Evolutionary conservation across 2,888 invertebrate genomes (phyloP).

Genomic region (Diarsia rubi): DNA sequence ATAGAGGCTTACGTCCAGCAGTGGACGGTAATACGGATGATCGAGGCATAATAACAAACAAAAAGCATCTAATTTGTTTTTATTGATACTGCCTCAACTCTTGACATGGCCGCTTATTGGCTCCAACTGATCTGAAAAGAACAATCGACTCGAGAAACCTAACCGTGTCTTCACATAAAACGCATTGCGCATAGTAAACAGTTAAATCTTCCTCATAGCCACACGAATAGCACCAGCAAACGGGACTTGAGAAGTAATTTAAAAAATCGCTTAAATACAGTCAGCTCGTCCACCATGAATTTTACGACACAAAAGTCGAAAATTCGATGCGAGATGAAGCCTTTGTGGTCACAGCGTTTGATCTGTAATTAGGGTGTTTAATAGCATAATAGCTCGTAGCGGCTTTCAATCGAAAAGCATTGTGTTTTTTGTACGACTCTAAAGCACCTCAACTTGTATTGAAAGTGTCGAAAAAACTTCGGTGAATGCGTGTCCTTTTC

Average conservation of each 20-base stretch:
- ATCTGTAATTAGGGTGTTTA: slow-evolving; percentile 89
- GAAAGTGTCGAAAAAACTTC: slow-evolving; percentile 76
- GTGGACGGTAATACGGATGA: too few relatives aligned
- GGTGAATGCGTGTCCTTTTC: slow-evolving; percentile 75
- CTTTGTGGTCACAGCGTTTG: slow-evolving; percentile 88
- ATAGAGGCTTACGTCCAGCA: background rate
- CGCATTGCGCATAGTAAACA: slow-evolving; percentile 40
- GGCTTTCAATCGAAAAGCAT: slow-evolving; percentile 84
- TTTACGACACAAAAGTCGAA: slow-evolving; percentile 86
- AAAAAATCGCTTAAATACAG: slow-evolving; percentile 81
- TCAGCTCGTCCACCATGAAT: slow-evolving; percentile 78
- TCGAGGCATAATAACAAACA: too few relatives aligned
- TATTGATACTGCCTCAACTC: background rate
- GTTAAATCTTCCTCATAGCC: slow-evolving; percentile 28
- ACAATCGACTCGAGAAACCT: background rate
- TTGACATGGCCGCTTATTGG: background rate
- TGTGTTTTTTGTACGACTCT: slow-evolving; percentile 79
- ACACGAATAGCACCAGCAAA: slow-evolving; percentile 55
- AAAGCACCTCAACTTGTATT: slow-evolving; percentile 75
- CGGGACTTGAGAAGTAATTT: slow-evolving; percentile 80
- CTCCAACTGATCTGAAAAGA: background rate
- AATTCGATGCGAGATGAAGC: slow-evolving; percentile 82
- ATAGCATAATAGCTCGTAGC: slow-evolving; percentile 86
- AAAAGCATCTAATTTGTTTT: background rate
- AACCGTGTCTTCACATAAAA: background rate